These are phyloP conservation scores for Gadopsis bispinosus DNA, from an alignment of 2,797 vertebrate genomes.

Conservation along the genomic window DNA sequence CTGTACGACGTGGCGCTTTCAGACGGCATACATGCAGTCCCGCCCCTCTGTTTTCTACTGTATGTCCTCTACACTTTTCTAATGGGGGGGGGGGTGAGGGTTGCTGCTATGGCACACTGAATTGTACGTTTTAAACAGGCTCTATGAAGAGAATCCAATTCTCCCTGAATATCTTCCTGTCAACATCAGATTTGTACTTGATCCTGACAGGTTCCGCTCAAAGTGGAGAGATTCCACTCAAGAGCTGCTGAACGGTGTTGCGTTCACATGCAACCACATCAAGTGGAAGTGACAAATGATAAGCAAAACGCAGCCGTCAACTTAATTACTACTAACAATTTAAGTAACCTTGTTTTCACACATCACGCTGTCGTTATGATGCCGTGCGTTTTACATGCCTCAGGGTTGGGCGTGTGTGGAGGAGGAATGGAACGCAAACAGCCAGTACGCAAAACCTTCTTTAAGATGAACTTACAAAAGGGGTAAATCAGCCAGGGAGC, in stretches of 20 bases:
- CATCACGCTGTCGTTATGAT: background rate
- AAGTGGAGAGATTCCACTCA: constrained; percentile 1
- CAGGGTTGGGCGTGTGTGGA: too few relatives aligned
- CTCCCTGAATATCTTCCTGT: background rate
- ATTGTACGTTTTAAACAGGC: constrained; percentile 21
- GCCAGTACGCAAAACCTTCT: too few relatives aligned
- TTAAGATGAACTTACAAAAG: too few relatives aligned
- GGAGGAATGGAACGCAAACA: too few relatives aligned
- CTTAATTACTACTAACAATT: too few relatives aligned
- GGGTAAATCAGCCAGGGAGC: too few relatives aligned
- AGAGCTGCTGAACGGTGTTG: background rate
- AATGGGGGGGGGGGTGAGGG: constrained; percentile 51
- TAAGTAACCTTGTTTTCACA: background rate
- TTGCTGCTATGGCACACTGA: constrained; percentile 5
- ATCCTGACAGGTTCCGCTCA: background rate
- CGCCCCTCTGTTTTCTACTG: constrained; percentile 47
- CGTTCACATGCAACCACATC: background rate
- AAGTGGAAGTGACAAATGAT: background rate
- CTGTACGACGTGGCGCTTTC: constrained; percentile 54
- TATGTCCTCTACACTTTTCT: constrained; percentile 40
- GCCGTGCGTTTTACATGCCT: background rate
- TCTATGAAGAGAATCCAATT: constrained; percentile 7
- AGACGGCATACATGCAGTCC: constrained; percentile 44
- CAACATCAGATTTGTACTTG: background rate
- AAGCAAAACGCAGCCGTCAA: background rate